phyloP scores from a whole-genome alignment of 2,113 vertebrate species.

The Phalacrocorax pelagicus region DNA sequence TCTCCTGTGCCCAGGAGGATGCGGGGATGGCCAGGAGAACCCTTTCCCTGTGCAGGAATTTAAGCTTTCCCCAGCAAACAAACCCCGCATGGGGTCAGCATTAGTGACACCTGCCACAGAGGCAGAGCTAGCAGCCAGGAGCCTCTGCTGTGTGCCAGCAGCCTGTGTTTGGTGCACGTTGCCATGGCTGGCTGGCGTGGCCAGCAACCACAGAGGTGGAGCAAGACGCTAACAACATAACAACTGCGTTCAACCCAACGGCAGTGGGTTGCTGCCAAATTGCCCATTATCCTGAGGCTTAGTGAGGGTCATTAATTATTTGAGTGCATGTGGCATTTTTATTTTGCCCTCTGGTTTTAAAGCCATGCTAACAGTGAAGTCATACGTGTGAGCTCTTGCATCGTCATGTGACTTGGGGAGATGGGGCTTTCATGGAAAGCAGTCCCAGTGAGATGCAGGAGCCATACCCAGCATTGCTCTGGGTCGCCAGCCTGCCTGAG shows the following conservation, averaged over 20 bases:
- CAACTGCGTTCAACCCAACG: rapidly evolving
- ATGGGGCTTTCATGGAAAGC: neutral
- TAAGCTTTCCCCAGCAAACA: neutral
- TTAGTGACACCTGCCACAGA: rapidly evolving
- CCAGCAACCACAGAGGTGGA: neutral
- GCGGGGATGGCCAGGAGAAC: neutral
- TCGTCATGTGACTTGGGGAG: neutral
- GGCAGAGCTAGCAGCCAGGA: neutral
- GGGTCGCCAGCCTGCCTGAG: neutral
- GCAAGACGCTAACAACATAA: neutral
- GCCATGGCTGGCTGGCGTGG: neutral
- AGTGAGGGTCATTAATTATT: neutral
- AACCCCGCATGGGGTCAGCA: neutral
- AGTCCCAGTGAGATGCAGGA: neutral
- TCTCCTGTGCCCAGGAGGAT: too few relatives aligned
- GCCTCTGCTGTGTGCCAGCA: neutral
- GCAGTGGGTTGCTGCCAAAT: neutral
- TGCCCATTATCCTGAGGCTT: rapidly evolving
- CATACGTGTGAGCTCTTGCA: rapidly evolving
- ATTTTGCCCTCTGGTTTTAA: neutral
- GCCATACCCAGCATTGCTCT: neutral
- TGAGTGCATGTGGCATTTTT: neutral
- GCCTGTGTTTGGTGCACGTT: neutral
- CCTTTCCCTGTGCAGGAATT: neutral
- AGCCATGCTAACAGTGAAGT: rapidly evolving